Evolutionary conservation across 2,797 vertebrate species (phyloP), one percentile per base, ranked within the genome.

Genomic region (Neosalanx taihuensis): DNA sequence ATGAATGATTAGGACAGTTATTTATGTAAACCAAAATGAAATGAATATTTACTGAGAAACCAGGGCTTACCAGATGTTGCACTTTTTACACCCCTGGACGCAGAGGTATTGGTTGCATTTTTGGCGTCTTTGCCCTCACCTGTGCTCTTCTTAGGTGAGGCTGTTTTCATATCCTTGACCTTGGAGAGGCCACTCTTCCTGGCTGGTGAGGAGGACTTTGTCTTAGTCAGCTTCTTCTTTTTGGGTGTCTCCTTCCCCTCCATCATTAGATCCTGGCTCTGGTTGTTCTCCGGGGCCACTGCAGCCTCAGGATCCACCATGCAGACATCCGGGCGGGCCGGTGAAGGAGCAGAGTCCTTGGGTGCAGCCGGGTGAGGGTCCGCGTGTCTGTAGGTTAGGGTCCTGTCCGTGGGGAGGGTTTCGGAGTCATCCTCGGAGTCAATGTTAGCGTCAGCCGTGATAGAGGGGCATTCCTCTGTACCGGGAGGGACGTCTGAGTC

Each of bases 361-460:
- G 95, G 85, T 0, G 92, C 89, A 69, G 92, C 88, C 0, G 97
- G 97, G 0, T 93, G 94, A 3, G 96, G 97, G 73, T 99, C 97
- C 31, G 92, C 93, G 72, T 97, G 95, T 76, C 94, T 95, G 89
- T 95, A 97, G 0, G 94, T 96, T 81, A 99, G 91, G 0, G 97
- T 99, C 89, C 95, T 97, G 89, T 99, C 97, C 0, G 96, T 97
- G 0, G 97, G 97, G 72, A 99, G 93, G 67, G 97, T 99, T 90
- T 99, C 97, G 0, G 97, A 99, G 75, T 99, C 97, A 29, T 99
- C 97, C 85, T 99, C 97, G 0, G 97, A 99, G 85, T 99, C 97
- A 64, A 99, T 99, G 80, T 99, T 99, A 72, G 96, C 97, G 84
- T 99, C 97, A 23, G 97, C 97, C 78, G 97, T 99, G 84, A 99